These are phyloP conservation scores for Columbina picui DNA, from an alignment of 2,113 vertebrate species.

Conservation along the genomic window DNA sequence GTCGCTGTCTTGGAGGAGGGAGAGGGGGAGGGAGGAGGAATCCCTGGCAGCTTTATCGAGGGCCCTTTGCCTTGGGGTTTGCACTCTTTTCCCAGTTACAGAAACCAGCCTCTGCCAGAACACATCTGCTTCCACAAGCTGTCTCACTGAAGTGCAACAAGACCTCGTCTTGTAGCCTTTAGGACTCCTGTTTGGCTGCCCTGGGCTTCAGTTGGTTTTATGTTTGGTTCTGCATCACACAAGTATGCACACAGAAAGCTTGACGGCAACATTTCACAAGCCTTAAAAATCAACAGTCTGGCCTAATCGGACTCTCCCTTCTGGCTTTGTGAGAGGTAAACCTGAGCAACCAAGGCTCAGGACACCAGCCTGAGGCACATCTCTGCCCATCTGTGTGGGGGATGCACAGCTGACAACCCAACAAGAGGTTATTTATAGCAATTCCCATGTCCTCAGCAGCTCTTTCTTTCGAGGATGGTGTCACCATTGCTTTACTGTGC, in stretches of 20 bases:
- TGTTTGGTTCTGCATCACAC: neutral
- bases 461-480: conserved; percentile 3
- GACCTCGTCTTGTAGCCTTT: neutral
- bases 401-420: neutral
- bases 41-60: conserved; percentile 3
- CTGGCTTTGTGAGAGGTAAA: neutral
- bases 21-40: conserved; percentile 38
- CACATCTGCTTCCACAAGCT: conserved; percentile 9
- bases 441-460: conserved; percentile 24
- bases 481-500: neutral
- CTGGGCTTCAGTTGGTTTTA: neutral
- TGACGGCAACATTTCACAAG: neutral
- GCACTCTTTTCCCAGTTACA: neutral
- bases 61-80: conserved; percentile 1
- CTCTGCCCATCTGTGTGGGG: neutral
- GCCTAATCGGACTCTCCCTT: neutral
- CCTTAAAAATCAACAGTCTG: neutral
- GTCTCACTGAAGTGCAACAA: neutral
- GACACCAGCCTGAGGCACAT: fast-evolving
- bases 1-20: conserved; percentile 5
- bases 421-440: neutral
- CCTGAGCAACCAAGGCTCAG: neutral
- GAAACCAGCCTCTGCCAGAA: neutral
- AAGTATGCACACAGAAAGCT: neutral
- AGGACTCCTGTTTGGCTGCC: neutral